Conservation (phyloP, 2,113 vertebrate species). For the Otus sunia region DNA sequence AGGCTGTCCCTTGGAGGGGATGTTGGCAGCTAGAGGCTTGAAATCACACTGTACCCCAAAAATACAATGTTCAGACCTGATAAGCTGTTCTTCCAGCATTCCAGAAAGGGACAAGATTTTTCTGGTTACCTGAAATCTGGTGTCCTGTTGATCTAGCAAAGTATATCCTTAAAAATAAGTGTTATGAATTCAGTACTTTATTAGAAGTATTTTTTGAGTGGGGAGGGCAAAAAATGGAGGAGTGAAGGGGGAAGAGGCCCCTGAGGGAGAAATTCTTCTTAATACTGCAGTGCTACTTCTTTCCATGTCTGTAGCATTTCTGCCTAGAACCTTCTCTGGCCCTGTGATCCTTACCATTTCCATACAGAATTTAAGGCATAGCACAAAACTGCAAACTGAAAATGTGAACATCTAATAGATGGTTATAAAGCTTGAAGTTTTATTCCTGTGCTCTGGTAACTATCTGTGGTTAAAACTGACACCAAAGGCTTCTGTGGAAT, state of each 20-base stretch:
- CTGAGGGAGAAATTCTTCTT: not conserved
- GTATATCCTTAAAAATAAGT: not conserved
- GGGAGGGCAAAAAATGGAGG: not conserved
- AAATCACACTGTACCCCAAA: not conserved
- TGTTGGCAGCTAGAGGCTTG: not conserved
- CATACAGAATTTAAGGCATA: not conserved
- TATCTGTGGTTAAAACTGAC: not conserved
- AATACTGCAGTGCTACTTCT: not conserved
- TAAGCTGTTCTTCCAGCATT: not conserved
- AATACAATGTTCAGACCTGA: not conserved
- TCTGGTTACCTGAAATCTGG: not conserved
- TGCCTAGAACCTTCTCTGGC: not conserved
- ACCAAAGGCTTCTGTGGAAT: not conserved
- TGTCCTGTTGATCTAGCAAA: not conserved
- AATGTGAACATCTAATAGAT: not conserved
- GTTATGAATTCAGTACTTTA: not conserved
- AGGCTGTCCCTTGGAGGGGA: not conserved
- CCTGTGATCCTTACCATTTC: not conserved
- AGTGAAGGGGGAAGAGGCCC: not conserved
- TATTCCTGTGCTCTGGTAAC: not conserved
- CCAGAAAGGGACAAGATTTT: not conserved
- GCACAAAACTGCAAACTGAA: not conserved
- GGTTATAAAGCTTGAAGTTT: not conserved
- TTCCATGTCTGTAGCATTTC: not conserved
- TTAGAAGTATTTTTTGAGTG: not conserved